phyloP scores from a whole-genome alignment of 2,113 vertebrate genomes.

The Grantiella picta region DNA sequence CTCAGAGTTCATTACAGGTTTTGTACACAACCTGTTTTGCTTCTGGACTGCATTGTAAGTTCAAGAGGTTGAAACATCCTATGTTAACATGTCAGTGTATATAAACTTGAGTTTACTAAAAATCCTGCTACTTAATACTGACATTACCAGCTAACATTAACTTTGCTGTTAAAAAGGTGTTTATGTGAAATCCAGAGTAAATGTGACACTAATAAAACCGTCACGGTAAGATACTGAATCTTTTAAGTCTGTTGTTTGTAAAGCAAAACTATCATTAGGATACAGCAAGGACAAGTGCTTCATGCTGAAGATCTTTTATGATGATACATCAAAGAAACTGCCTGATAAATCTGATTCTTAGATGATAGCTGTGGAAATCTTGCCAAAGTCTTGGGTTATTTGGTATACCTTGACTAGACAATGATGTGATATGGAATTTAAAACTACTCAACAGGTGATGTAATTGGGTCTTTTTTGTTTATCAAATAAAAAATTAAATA shows the following conservation, averaged over 20 bases:
- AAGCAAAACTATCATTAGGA: neutral
- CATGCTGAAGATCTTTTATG: neutral
- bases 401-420: neutral
- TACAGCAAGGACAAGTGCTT: neutral
- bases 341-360: neutral
- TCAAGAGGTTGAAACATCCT: neutral
- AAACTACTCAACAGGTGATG: neutral
- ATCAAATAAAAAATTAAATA: neutral
- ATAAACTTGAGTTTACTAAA: neutral
- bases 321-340: neutral
- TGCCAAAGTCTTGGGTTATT: neutral
- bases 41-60: neutral
- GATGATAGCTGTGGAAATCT: neutral
- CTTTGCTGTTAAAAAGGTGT: neutral
- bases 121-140: neutral
- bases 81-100: neutral
- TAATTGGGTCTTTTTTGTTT: neutral
- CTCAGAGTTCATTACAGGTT: neutral
- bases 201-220: neutral
- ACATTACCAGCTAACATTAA: neutral
- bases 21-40: neutral
- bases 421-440: neutral
- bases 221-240: neutral
- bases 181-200: neutral
- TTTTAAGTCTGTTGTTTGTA: slow-evolving; percentile 24